Evolutionary conservation across 2,113 vertebrate species (phyloP), one percentile per base, ranked within the genome.

Genomic region (Maccullochella peelii): DNA sequence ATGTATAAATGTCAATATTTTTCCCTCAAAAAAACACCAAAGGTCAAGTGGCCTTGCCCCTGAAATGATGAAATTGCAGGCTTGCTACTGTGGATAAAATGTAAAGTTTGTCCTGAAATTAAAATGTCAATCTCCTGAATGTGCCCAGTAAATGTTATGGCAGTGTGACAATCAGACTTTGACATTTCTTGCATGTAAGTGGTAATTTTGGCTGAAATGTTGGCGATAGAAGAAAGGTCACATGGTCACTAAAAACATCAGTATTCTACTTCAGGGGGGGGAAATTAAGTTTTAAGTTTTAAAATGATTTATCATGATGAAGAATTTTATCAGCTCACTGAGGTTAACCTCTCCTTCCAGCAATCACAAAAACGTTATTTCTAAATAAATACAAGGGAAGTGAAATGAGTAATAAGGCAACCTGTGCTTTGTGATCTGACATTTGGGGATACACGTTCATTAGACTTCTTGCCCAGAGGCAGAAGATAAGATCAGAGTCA

Each of bases 171-270:
- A 20, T 57, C 52, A 18, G 14, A 27, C 1, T 15, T 27, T 11
- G n/a, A 54, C 4, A 55, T 55, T 36, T 14, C 21, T 52, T 33
- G 27, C 25, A 38, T 38, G 11, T 23, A 21, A 20, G 25, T 44
- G n/a, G 16, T 55, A 40, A 40, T 33, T 61, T 62, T 36, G 8
- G 12, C 40, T 12, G 47, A 38, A 38, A 68, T 44, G 49, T 38
- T 77, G 20, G 44, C 42, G 54, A 82, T 67, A 74, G 12, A 74
- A 72, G 10, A 44, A 80, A 80, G 54, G 71, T 73, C 36, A 58
- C 36, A 7, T 38, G 59, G 27, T 50, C 23, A n/a, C 54, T 25
- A 40, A 67, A 82, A 61, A 38, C 18, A 62, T 20, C 27, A 30
- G 54, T 11, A 25, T 25, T 57, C 23, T 11, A 57, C 25, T 57